Evolutionary conservation across 2,113 vertebrate genomes (phyloP).

Genomic region (Limnothrissa miodon): DNA sequence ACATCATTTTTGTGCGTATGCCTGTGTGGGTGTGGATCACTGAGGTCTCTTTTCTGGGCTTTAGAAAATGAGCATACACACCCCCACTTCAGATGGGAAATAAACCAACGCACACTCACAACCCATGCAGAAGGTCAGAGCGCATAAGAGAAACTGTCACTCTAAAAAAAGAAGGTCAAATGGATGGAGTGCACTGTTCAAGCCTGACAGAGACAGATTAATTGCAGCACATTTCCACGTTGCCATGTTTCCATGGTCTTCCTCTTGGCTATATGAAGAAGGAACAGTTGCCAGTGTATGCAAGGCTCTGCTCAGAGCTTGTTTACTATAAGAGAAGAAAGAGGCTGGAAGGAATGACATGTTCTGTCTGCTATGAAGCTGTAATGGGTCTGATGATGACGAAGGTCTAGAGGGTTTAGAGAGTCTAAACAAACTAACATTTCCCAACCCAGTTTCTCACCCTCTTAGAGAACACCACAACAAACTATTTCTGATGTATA

Average conservation of each 20-base stretch:
- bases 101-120: constrained; percentile 16
- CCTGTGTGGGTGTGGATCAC: constrained; percentile 16
- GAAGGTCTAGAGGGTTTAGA: not conserved
- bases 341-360: not conserved
- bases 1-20: constrained; percentile 12
- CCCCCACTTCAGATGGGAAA: not conserved
- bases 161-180: constrained; percentile 22
- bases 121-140: not conserved
- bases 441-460: not conserved
- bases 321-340: constrained; percentile 31
- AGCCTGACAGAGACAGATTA: constrained; percentile 26
- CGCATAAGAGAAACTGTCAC: not conserved
- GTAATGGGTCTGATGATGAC: not conserved
- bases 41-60: constrained; percentile 17
- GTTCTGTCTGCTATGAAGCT: not conserved
- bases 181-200: not conserved
- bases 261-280: constrained; percentile 20
- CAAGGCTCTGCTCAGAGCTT: constrained; percentile 35
- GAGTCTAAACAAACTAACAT: not conserved
- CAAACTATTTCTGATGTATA: not conserved
- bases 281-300: constrained; percentile 34
- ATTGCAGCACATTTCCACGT: constrained; percentile 38
- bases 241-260: constrained; percentile 49
- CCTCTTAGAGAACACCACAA: not conserved
- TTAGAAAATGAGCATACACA: not conserved